Base-by-base conservation (phyloP, 2,888 invertebrate genomes). In the Caenorhabditis sp. region DNA sequence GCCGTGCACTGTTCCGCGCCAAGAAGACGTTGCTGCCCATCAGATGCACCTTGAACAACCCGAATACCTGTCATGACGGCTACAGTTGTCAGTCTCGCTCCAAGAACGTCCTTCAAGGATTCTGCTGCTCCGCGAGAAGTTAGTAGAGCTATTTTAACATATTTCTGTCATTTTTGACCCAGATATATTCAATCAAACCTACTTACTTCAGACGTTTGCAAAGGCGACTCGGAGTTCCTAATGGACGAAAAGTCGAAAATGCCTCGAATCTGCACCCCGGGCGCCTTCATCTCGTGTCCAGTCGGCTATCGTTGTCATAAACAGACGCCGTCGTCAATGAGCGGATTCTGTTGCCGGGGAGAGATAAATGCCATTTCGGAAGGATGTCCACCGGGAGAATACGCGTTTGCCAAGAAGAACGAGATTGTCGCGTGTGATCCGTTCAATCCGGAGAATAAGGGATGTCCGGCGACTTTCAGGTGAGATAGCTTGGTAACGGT, bases 301-400 rank as follows among this genome's bases (percentile, higher is more conserved):
- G 69, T 79, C 28, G 90, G 89, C n/a, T 90, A 88, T 51, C 55
- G 86, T 11, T 90, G 90, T 71, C 85, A 89, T 70, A 84, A 83
- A 37, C 65, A 80, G 9, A 61, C 82, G 15, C 76, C 71, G 2
- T 74, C 76, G 9, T 61, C 86, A 11, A 79, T 83, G 40, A 82
- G 72, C 37, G 90, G 90, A 35, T 88, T 88, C 84, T 90, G 90
- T 64, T 90, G 90, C 64, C 88, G 88, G 61, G 88, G 87, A 26
- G 89, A 88, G 26, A 88, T 84, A 37, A 86, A 84, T n/a, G 89
- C 87, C 11, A 83, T 88, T 8, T 88, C 88, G 58, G 90, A 89
- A 77, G 90, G 90, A 8, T 90, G 90, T 72, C 90, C 90, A 2
- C 89, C 89, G 8, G 88, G 87, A 13, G 89, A 90, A 61, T 90